These are phyloP conservation scores for Drosophila dunni DNA, from an alignment of 1,140 invertebrate genomes.

Conservation along the genomic window DNA sequence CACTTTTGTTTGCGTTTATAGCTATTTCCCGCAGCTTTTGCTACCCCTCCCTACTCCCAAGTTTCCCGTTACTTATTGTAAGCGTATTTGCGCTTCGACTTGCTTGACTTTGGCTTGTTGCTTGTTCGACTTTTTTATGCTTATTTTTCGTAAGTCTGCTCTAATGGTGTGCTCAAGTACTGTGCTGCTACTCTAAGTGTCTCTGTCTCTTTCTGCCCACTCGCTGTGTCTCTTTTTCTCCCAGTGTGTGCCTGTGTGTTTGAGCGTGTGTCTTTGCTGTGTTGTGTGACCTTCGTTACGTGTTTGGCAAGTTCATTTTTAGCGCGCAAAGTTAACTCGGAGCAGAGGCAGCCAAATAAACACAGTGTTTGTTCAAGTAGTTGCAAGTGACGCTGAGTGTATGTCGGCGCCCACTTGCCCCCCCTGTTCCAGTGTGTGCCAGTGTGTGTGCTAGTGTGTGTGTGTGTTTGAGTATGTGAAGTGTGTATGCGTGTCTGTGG, in stretches of 20 bases:
- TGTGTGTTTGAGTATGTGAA: conserved; percentile 27
- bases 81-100: conserved; percentile 19
- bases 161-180: conserved; percentile 59
- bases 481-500: conserved; percentile 62
- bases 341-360: conserved; percentile 55
- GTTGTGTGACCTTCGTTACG: conserved; percentile 78
- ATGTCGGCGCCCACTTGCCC: conserved; percentile 10
- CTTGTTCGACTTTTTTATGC: conserved; percentile 7
- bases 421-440: not conserved
- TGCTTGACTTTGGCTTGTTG: conserved; percentile 17
- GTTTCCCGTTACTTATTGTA: not conserved
- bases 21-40: too few relatives aligned
- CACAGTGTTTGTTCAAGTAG: conserved; percentile 58
- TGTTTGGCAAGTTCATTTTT: conserved; percentile 82
- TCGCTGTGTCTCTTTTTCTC: not conserved
- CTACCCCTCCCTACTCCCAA: not conserved
- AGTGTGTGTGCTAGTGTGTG: not conserved
- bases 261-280: conserved; percentile 25
- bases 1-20: too few relatives aligned
- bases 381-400: conserved; percentile 64
- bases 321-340: conserved; percentile 69
- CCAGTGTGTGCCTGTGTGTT: conserved; percentile 21
- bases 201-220: conserved; percentile 10
- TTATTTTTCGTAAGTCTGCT: conserved; percentile 27
- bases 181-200: conserved; percentile 12